These are phyloP conservation scores for Bujurquina vittata DNA, from an alignment of 2,113 vertebrate genomes.

Conservation along the genomic window DNA sequence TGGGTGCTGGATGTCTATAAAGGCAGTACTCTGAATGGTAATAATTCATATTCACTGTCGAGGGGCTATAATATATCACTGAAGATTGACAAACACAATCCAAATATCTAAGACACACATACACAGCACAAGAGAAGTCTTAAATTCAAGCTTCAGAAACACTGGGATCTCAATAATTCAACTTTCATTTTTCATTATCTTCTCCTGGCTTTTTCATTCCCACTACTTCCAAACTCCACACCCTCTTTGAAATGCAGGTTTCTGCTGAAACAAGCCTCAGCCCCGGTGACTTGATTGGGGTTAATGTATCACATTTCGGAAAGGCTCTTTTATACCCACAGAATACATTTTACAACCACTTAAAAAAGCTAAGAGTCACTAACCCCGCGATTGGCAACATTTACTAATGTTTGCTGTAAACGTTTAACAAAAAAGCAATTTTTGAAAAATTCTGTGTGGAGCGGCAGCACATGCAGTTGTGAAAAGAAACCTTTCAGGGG, in stretches of 20 bases:
- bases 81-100: neutral
- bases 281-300: neutral
- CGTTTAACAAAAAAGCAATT: neutral
- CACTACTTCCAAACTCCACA: neutral
- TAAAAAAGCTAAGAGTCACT: neutral
- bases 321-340: neutral
- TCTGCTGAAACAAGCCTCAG: neutral
- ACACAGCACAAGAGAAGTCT: neutral
- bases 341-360: neutral
- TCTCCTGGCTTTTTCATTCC: neutral
- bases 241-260: neutral
- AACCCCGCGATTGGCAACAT: neutral
- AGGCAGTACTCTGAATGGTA: neutral
- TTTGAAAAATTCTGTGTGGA: neutral
- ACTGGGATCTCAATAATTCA: neutral
- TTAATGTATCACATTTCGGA: neutral
- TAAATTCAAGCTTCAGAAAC: neutral
- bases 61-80: neutral
- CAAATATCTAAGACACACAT: neutral
- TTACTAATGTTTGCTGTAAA: neutral
- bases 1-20: neutral
- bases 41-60: neutral
- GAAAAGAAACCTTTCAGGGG: accelerated
- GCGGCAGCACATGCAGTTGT: accelerated
- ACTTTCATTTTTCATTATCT: neutral